Evolutionary conservation across 2,113 vertebrate species (phyloP), one percentile per base, ranked within the genome.

Genomic region (Trichomycterus rosablanca): DNA sequence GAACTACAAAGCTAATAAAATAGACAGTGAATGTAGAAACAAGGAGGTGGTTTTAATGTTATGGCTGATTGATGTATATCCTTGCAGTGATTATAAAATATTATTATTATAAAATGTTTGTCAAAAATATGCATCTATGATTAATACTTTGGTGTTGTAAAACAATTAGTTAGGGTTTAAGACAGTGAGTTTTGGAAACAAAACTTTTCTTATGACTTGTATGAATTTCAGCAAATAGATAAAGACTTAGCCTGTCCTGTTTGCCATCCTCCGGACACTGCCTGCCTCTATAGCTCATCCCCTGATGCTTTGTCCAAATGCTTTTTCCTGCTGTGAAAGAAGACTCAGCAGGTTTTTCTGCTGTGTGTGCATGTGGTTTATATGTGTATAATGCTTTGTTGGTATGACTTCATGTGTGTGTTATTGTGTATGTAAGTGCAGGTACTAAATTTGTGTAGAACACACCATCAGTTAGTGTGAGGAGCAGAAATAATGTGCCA

Each of bases 401-500:
- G 28, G 55, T 37, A 5, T 15, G 24, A 39, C 19, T 15, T 49
- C 9, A 32, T 18, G 10, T 53, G 12, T 20, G 7, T 35, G 24
- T 48, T 23, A 46, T 39, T 42, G 45, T 11, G n/a, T 57, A 24
- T 34, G 54, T 44, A 14, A 22, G 11, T 40, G 14, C 37, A 40
- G 14, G 12, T 40, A n/a, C 14, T 14, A n/a, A 1, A 14, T 40
- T 62, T 66, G 40, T 59, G 42, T 71, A n/a, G n/a, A 62, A 60
- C 60, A 70, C 60, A 26, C 44, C 12, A 51, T 56, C 35, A 60
- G 56, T 51, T 66, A 4, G 20, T 34, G n/a, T n/a, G n/a, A n/a
- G n/a, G n/a, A n/a, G n/a, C n/a, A n/a, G n/a, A n/a, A n/a, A n/a
- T n/a, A n/a, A n/a, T 55, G 37, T 66, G 55, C 48, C 26, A 44